A percentile compares a stretch with the other conserved stretches of the same genome.
These are phyloP conservation scores for Cassiopea xamachana DNA, from an alignment of 30 jellyfish, hydroid and myxozoan species.

Conservation along the genomic window DNA sequence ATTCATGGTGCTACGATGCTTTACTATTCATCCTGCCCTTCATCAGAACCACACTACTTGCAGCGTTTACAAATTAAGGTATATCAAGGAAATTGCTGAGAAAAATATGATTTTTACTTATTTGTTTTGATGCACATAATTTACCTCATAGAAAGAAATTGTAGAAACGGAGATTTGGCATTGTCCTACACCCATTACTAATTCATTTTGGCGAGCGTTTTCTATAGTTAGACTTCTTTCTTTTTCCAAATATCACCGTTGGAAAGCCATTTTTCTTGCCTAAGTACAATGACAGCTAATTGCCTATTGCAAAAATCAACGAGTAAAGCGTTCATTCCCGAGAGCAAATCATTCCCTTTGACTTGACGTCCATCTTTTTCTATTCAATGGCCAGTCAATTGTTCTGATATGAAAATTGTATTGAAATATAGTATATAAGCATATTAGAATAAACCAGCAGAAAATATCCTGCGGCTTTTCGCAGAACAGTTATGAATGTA, in stretches of 20 bases:
- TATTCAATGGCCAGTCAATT: conserved; percentile 1
- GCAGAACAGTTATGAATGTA: background rate
- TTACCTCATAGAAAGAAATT: conserved; percentile 41
- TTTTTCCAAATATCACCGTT: conserved; percentile 56
- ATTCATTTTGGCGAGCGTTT: conserved; percentile 60
- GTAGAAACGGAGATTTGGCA: conserved; percentile 21
- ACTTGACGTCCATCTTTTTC: conserved; percentile 14
- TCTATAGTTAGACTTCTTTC: conserved; percentile 11
- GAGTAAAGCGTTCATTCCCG: conserved; percentile 43
- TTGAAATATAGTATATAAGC: background rate
- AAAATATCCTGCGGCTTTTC: background rate
- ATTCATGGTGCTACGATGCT: conserved; percentile 9
- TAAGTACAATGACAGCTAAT: conserved; percentile 12
- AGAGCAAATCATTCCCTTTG: conserved; percentile 20
- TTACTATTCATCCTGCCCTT: conserved; percentile 3
- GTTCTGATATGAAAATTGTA: background rate
- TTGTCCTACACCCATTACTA: conserved; percentile 44
- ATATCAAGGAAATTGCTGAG: conserved; percentile 42
- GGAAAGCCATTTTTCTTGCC: conserved; percentile 52
- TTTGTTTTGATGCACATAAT: conserved; percentile 60
- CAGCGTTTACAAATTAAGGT: conserved; percentile 59
- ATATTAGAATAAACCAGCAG: background rate
- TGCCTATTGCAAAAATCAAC: conserved; percentile 16
- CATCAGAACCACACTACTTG: conserved; percentile 46
- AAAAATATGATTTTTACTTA: conserved; percentile 14